These are phyloP conservation scores for Larimichthys polyactis DNA, from an alignment of 2,113 vertebrate species.

Conservation along the genomic window DNA sequence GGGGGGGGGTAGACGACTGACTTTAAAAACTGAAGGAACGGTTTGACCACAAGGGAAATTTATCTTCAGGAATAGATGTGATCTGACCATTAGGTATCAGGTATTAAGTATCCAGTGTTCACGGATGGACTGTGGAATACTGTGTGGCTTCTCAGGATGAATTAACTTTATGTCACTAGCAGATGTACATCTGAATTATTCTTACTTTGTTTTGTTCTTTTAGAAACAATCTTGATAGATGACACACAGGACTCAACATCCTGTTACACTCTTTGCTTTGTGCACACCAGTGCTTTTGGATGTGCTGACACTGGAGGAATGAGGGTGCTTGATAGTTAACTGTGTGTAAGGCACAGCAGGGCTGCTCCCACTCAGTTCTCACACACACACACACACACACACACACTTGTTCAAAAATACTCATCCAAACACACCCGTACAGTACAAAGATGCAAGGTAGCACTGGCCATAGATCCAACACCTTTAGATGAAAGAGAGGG, in stretches of 20 bases:
- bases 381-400: conserved; percentile 42
- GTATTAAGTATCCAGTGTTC: neutral
- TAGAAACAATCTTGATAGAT: conserved; percentile 43
- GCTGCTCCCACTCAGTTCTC: conserved; percentile 77
- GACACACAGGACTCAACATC: conserved; percentile 47
- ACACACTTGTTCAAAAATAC: conserved; percentile 31
- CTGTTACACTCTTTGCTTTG: conserved; percentile 60
- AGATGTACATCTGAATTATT: conserved; percentile 22
- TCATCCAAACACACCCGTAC: conserved; percentile 56
- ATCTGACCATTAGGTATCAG: neutral
- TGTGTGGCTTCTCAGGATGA: neutral
- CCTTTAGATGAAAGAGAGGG: conserved; percentile 35
- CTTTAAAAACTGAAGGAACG: neutral
- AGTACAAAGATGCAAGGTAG: conserved; percentile 64
- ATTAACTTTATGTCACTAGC: neutral
- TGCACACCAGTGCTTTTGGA: conserved; percentile 52
- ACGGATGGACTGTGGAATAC: conserved; percentile 64
- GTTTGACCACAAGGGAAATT: neutral
- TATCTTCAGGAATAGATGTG: neutral
- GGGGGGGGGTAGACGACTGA: too few relatives aligned
- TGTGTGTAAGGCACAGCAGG: conserved; percentile 79
- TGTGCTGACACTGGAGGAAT: conserved; percentile 39
- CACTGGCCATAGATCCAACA: conserved; percentile 62
- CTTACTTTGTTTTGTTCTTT: conserved; percentile 29
- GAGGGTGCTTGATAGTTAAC: conserved; percentile 59